phyloP scores from a whole-genome alignment of 1,140 invertebrate species.

The Ganaspis sp. region DNA sequence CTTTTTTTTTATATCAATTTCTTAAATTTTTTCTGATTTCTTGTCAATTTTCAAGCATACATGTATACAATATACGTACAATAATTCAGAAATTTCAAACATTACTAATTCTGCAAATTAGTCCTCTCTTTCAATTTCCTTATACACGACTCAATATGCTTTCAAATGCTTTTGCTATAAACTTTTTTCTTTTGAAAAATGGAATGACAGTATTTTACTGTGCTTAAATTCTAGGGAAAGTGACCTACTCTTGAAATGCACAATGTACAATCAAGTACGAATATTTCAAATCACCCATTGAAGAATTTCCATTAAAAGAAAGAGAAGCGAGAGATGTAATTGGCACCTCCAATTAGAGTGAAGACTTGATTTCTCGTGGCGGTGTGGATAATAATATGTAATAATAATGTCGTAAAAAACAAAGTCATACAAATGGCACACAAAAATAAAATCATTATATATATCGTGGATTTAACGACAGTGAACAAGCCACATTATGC shows the following conservation, averaged over 20 bases:
- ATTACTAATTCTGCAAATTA: no score
- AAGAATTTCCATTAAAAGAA: neutral
- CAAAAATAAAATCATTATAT: slow-evolving; percentile 49
- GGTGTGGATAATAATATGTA: neutral
- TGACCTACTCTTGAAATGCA: neutral
- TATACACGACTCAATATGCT: no score
- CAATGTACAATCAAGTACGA: neutral
- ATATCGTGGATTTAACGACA: slow-evolving; percentile 42
- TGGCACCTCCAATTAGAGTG: slow-evolving; percentile 13
- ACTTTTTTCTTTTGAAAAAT: no score
- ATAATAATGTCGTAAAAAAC: neutral
- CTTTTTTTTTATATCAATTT: no score
- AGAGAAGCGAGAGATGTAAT: neutral
- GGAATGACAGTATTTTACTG: no score
- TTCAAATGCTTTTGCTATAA: no score
- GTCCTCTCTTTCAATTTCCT: no score
- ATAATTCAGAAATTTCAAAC: no score
- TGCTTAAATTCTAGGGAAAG: neutral
- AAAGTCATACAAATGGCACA: neutral
- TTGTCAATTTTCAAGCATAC: no score
- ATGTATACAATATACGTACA: no score
- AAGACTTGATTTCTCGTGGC: slow-evolving; percentile 5
- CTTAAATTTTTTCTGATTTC: no score
- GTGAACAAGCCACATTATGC: slow-evolving; percentile 37
- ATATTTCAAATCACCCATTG: neutral